A percentile compares a stretch with the other conserved stretches of the same genome.
Evolutionary conservation across 2,888 invertebrate species (phyloP).

Genomic region (Peribatodes rhomboidaria): DNA sequence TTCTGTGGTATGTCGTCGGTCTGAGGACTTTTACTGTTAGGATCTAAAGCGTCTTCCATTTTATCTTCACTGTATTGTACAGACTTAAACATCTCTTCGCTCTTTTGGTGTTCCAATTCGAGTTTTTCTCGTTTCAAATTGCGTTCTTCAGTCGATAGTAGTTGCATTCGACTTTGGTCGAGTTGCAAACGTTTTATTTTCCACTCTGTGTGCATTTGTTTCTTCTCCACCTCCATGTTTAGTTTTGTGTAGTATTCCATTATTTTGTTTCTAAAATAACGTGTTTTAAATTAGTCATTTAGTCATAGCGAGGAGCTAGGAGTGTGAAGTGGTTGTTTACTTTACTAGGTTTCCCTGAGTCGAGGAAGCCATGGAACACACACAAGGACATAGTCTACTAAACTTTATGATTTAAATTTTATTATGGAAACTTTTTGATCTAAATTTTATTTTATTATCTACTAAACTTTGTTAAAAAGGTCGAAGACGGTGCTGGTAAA

Average conservation of each 20-base stretch:
- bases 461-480: too few species aligned
- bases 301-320: too few species aligned
- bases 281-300: too few species aligned
- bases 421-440: too few species aligned
- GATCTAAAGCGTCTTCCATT: constrained; percentile 57
- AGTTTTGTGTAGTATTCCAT: constrained; percentile 89
- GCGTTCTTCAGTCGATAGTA: constrained; percentile 82
- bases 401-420: too few species aligned
- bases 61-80: constrained; percentile 65
- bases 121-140: constrained; percentile 85
- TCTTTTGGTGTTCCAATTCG: constrained; percentile 75
- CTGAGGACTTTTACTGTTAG: constrained; percentile 46
- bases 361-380: too few species aligned
- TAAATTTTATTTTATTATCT: too few species aligned
- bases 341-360: too few species aligned
- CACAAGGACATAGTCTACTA: too few species aligned
- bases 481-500: not conserved
- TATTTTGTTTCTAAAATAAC: constrained; percentile 83
- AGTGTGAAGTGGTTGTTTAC: too few species aligned
- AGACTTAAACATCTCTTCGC: constrained; percentile 76
- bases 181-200: constrained; percentile 81
- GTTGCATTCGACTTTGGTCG: constrained; percentile 77
- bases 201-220: constrained; percentile 86
- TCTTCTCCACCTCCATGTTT: constrained; percentile 86
- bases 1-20: constrained; percentile 17